Percentiles rank a stretch among this genome's conserved stretches.
phyloP scores from a whole-genome alignment of 37 sponge, comb jelly and placozoan genomes.

The Agelas oroides region DNA sequence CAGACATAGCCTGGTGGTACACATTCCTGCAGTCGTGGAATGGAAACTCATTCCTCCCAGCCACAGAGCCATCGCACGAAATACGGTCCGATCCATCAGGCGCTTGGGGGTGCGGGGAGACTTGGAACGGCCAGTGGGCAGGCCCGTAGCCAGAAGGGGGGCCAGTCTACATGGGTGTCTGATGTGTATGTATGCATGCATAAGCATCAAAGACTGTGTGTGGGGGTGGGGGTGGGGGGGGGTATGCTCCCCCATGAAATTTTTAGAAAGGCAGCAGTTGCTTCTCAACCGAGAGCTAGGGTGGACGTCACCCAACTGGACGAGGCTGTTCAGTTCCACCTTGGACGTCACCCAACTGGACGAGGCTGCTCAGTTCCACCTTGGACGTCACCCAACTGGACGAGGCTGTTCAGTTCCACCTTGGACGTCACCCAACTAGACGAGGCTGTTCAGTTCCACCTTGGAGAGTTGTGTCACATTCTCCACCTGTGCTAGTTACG shows the following conservation, averaged over 20 bases:
- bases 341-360: not conserved
- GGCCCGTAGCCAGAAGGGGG: not conserved
- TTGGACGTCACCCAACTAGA: not conserved
- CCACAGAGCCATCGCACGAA: not conserved
- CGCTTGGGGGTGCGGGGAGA: conserved; percentile 3
- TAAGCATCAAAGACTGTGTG: not conserved
- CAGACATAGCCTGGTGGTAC: conserved; percentile 23
- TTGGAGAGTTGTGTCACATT: not conserved
- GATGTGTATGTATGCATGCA: too few relatives aligned
- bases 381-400: not conserved
- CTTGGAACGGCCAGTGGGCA: not conserved
- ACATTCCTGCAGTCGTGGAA: conserved; percentile 7
- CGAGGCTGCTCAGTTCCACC: not conserved
- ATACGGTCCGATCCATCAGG: conserved; percentile 4
- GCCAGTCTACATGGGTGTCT: not conserved
- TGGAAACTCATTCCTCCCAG: not conserved
- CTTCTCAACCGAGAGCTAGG: not conserved
- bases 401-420: not conserved
- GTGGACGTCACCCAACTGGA: not conserved
- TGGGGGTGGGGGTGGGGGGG: conserved; percentile 4
- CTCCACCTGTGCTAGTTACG: not conserved
- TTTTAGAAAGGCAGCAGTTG: too few relatives aligned
- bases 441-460: not conserved
- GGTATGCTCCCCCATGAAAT: not conserved
- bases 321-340: not conserved